Percentiles rank a stretch among this genome's conserved stretches.
These are phyloP conservation scores for Rhinella marina DNA, from an alignment of 2,797 vertebrate species.

Conservation along the genomic window DNA sequence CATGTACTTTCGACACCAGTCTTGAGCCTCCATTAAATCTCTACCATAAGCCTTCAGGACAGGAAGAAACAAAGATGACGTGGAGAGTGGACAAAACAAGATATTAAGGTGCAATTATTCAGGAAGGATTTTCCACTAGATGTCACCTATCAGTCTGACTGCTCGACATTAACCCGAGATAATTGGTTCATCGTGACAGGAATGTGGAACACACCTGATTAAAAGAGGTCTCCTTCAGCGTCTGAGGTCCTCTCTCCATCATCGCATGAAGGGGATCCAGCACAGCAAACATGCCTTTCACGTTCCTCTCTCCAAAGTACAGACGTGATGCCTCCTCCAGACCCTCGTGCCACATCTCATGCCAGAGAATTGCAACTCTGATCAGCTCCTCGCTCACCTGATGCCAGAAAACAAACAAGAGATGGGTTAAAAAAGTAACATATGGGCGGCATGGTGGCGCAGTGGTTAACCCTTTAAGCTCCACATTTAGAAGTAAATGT, in stretches of 20 bases:
- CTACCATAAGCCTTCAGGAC: constrained; percentile 89
- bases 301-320: constrained; percentile 97
- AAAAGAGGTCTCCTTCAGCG: constrained; percentile 97
- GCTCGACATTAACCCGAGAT: background rate
- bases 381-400: constrained; percentile 98
- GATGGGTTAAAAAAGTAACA: background rate
- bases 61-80: background rate
- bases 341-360: constrained; percentile 99
- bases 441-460: background rate
- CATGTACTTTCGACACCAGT: constrained; percentile 99
- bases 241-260: constrained; percentile 99
- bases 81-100: background rate
- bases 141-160: background rate
- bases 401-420: background rate
- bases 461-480: background rate
- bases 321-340: constrained; percentile 95
- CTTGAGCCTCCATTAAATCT: constrained; percentile 98
- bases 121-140: background rate
- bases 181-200: background rate
- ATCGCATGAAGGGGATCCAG: constrained; percentile 96
- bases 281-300: constrained; percentile 99
- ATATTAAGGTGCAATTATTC: background rate
- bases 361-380: constrained; percentile 97
- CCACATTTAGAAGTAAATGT: background rate
- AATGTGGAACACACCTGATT: constrained; percentile 84